Evolutionary conservation across 30 jellyfish, hydroid and myxozoan species (phyloP), one percentile per base, ranked within the genome.

Genomic region (Hydra vulgaris): DNA sequence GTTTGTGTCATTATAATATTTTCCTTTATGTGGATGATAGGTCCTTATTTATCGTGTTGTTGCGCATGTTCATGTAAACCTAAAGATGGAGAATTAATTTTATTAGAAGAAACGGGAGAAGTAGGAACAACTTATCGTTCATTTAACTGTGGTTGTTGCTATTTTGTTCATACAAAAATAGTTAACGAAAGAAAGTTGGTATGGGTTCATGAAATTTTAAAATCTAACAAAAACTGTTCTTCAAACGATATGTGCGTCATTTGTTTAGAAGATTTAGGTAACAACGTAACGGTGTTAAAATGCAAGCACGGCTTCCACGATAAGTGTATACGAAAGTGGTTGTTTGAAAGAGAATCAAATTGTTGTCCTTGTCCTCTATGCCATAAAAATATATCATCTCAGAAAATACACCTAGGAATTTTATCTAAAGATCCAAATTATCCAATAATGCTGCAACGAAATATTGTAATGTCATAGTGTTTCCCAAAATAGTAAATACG

Each of bases 1-100:
- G n/a, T n/a, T n/a, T n/a, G n/a, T n/a, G n/a, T 40, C 12, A 3
- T 40, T 5, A 3, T 40, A 40, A 3, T 40, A 40, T 40, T 40
- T 40, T 3, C 61, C 12, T 40, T 40, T 40, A 40, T 40, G 5
- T 40, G 61, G 61, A 40, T 40, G 61, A 12, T 40, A 12, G 61
- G 61, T 3, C 75, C 75, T 3, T 68, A 68, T 68, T 4, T 23
- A 3, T n/a, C 27, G 25, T 68, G 27, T 23, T 68, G 75, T 16
- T 68, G 75, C 75, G 15, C 75, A 3, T 68, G 75, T 15, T 20
- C 75, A 68, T 68, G 75, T 68, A 68, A 68, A 68, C 75, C 75
- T 3, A 68, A 68, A 68, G 27, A 68, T 23, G 75, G 75, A 4
- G 27, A 68, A 4, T 68, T 68, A 23, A 8, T 68, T 68, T 23